These are phyloP conservation scores for Pleuronectes platessa DNA, from an alignment of 2,113 vertebrate species.

Conservation along the genomic window DNA sequence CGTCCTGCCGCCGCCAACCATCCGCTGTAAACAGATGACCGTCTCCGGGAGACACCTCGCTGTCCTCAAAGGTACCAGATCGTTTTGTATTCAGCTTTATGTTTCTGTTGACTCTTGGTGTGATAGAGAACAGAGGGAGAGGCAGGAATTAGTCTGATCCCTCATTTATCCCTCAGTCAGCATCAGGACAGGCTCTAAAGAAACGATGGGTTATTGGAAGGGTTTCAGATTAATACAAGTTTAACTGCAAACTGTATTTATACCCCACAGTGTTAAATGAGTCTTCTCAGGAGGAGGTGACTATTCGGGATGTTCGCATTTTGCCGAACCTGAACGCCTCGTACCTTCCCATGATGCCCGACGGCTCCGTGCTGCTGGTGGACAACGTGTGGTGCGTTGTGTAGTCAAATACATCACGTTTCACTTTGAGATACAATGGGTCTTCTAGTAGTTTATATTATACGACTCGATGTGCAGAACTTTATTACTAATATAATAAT, in stretches of 20 bases:
- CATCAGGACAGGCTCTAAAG: too few species aligned
- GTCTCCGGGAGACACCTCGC: constrained; percentile 89
- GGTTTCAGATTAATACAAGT: background rate
- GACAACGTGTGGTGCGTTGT: constrained; percentile 89
- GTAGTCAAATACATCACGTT: background rate
- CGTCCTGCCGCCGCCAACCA: constrained; percentile 87
- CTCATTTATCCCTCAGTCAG: too few species aligned
- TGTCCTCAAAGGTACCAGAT: constrained; percentile 85
- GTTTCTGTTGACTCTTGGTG: background rate
- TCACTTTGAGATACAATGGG: too few species aligned
- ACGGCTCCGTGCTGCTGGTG: constrained; percentile 90
- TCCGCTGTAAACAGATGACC: constrained; percentile 90
- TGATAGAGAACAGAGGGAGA: too few species aligned
- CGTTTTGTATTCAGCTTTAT: background rate
- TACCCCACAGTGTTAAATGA: constrained; percentile 85
- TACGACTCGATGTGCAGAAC: too few species aligned
- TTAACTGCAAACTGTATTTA: too few species aligned
- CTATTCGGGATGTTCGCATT: constrained; percentile 85
- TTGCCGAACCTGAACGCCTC: constrained; percentile 92
- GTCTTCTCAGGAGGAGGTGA: constrained; percentile 90
- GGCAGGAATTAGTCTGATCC: background rate
- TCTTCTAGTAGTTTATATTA: too few species aligned
- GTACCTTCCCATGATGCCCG: constrained; percentile 92
- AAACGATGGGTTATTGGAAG: background rate
- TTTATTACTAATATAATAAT: too few species aligned